Conservation (phyloP, 2,888 invertebrate genomes). For the Polyommatus iphigenia region DNA sequence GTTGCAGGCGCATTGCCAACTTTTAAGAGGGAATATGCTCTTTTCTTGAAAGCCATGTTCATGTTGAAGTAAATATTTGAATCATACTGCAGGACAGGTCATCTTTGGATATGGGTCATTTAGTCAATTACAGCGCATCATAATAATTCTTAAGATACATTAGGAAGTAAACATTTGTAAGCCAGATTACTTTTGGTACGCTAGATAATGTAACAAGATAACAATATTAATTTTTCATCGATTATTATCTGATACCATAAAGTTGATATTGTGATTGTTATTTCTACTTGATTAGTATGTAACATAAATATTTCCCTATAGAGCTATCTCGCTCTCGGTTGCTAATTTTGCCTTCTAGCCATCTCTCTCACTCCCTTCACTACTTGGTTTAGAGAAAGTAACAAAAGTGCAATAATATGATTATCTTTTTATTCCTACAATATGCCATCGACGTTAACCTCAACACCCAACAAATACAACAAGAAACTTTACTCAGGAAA, state of each 20-base stretch:
- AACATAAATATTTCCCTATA: constrained; percentile 54
- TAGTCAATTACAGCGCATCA: not conserved
- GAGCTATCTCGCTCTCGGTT: constrained; percentile 60
- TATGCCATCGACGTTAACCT: not conserved
- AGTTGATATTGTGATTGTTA: constrained; percentile 43
- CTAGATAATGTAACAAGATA: not conserved
- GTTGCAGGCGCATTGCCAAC: no score
- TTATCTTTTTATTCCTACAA: constrained; percentile 34
- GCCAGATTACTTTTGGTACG: not conserved
- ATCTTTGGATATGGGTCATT: not conserved
- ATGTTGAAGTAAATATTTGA: no score
- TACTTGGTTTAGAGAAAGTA: constrained; percentile 77
- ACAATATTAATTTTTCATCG: not conserved
- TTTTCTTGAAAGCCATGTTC: no score
- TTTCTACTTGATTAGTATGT: constrained; percentile 40
- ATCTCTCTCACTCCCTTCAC: constrained; percentile 74
- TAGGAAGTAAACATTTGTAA: not conserved
- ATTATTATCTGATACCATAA: not conserved
- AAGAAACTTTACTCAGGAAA: not conserved
- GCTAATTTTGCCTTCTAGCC: constrained; percentile 45
- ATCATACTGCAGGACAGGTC: no score
- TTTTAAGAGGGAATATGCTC: no score
- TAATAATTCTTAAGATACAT: not conserved
- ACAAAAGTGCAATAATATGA: constrained; percentile 76
- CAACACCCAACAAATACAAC: not conserved